Conservation (phyloP, 2,888 invertebrate species). For the Chydorus sphaericus region DNA sequence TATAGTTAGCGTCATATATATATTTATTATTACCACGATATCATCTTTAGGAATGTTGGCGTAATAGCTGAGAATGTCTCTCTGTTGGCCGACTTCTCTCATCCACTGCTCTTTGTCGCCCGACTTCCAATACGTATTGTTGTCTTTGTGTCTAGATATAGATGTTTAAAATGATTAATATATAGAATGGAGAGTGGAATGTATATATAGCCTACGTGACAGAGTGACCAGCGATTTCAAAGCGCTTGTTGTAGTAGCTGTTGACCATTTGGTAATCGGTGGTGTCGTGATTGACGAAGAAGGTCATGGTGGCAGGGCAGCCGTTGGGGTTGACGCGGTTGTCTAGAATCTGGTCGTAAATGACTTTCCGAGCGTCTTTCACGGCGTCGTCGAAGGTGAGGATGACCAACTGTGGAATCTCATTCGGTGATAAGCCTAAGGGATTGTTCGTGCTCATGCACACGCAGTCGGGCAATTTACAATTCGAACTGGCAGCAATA, state of each 20-base stretch:
- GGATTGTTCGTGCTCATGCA: not conserved
- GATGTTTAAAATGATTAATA: too few relatives aligned
- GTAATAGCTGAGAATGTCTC: not conserved
- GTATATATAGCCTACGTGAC: slow-evolving; percentile 26
- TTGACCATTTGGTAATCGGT: slow-evolving; percentile 48
- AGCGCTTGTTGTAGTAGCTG: slow-evolving; percentile 41
- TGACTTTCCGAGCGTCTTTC: slow-evolving; percentile 29
- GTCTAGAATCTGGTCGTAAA: slow-evolving; percentile 36
- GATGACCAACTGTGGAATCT: slow-evolving; percentile 42
- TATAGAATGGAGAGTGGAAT: too few relatives aligned
- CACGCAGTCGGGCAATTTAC: not conserved
- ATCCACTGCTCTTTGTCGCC: not conserved
- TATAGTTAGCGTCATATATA: too few relatives aligned
- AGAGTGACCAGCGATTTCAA: slow-evolving; percentile 55
- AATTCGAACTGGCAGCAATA: too few relatives aligned
- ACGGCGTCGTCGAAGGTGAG: slow-evolving; percentile 52
- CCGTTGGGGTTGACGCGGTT: slow-evolving; percentile 45
- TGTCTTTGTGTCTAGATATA: too few relatives aligned
- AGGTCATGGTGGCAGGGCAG: slow-evolving; percentile 46
- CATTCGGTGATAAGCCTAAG: not conserved
- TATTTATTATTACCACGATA: too few relatives aligned
- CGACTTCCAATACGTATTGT: not conserved
- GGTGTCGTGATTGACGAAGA: slow-evolving; percentile 57
- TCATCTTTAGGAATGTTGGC: not conserved
- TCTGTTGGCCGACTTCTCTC: not conserved